phyloP scores from a whole-genome alignment of 2,888 invertebrate species.

The Xestia c-nigrum region DNA sequence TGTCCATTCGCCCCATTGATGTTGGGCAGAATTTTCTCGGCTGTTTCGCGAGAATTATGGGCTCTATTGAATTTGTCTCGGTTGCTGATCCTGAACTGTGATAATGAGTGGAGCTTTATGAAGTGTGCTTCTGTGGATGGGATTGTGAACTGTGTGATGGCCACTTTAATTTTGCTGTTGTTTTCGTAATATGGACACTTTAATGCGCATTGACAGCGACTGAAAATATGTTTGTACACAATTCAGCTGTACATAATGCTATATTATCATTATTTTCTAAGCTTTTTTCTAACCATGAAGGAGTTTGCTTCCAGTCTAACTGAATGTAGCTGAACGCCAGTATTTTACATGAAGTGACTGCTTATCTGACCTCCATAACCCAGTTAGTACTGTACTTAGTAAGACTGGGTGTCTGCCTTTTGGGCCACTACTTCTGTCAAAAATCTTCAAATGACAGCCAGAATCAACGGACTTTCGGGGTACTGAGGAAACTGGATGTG shows the following conservation, averaged over 20 bases:
- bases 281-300: background rate
- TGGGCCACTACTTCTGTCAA: too few species aligned
- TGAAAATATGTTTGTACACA: background rate
- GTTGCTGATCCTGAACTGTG: slow-evolving; percentile 54
- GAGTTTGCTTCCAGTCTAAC: background rate
- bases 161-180: background rate
- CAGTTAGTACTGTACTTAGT: too few species aligned
- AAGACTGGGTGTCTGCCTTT: too few species aligned
- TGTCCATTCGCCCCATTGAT: slow-evolving; percentile 75
- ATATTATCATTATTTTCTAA: background rate
- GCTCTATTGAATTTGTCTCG: slow-evolving; percentile 61
- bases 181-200: background rate
- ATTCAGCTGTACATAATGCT: background rate
- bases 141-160: slow-evolving; percentile 8
- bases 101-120: slow-evolving; percentile 46
- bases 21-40: slow-evolving; percentile 73
- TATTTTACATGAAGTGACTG: too few species aligned
- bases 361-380: too few species aligned
- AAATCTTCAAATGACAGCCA: too few species aligned
- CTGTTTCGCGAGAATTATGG: slow-evolving; percentile 56
- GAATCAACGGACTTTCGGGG: too few species aligned
- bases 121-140: slow-evolving; percentile 30
- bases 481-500: too few species aligned
- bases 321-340: too few species aligned
- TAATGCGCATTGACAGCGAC: background rate